phyloP scores from a whole-genome alignment of 2,888 invertebrate genomes.

The Polylopha cassiicola region DNA sequence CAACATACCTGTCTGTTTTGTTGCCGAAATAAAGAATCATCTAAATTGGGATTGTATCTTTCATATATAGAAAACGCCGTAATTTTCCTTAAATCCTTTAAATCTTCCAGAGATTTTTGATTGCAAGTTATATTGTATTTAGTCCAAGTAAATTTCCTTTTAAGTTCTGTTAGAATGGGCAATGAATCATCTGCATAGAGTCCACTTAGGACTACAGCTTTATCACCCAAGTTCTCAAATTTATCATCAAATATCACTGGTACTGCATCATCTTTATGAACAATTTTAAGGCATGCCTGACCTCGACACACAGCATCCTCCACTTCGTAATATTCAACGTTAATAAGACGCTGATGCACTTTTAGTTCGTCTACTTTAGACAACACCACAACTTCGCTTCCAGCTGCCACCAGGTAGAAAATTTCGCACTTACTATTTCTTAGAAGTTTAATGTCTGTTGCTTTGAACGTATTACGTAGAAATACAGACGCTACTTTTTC shows the following conservation, averaged over 20 bases:
- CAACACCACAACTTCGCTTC: slow-evolving; percentile 44
- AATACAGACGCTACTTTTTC: slow-evolving; percentile 39
- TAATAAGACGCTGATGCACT: slow-evolving; percentile 36
- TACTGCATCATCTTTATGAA: slow-evolving; percentile 47
- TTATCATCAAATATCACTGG: slow-evolving; percentile 59
- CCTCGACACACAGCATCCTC: slow-evolving; percentile 45
- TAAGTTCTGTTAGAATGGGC: slow-evolving; percentile 43
- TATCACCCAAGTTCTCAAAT: slow-evolving; percentile 38
- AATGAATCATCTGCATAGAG: slow-evolving; percentile 32
- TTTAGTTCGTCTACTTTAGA: slow-evolving; percentile 37
- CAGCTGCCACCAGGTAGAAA: slow-evolving; percentile 47
- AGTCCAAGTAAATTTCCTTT: slow-evolving; percentile 51
- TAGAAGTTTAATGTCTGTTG: slow-evolving; percentile 41
- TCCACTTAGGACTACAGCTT: slow-evolving; percentile 20
- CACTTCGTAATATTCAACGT: slow-evolving; percentile 45
- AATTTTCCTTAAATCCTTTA: slow-evolving; percentile 43
- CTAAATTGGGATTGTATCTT: slow-evolving; percentile 37
- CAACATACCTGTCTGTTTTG: slow-evolving; percentile 37
- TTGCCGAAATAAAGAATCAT: slow-evolving; percentile 37
- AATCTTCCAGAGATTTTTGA: slow-evolving; percentile 42
- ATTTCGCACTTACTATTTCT: slow-evolving; percentile 48
- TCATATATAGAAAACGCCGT: slow-evolving; percentile 44
- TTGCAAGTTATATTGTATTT: slow-evolving; percentile 47
- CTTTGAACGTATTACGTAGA: slow-evolving; percentile 28
- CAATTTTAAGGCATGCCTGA: slow-evolving; percentile 42